Percentiles rank a stretch among this genome's conserved stretches.
phyloP scores from a whole-genome alignment of 64 coral and sea anemone genomes.

The Montipora foliosa region DNA sequence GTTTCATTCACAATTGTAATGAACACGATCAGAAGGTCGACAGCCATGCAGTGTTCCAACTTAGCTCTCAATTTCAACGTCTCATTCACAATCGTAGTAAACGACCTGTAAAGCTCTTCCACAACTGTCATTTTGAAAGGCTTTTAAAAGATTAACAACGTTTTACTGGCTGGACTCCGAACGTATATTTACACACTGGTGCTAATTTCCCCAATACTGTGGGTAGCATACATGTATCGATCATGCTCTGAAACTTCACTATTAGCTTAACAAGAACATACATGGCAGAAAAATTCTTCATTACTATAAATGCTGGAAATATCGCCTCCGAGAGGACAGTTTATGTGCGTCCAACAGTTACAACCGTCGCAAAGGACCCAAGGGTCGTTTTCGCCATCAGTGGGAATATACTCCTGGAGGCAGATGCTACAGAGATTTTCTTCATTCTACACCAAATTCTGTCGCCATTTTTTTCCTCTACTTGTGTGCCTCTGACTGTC shows the following conservation, averaged over 20 bases:
- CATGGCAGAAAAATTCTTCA: conserved; percentile 51
- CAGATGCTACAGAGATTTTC: conserved; percentile 52
- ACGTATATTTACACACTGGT: background rate
- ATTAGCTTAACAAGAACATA: background rate
- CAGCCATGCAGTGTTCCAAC: no score
- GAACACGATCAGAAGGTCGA: background rate
- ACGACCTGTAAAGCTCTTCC: background rate
- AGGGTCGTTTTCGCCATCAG: background rate
- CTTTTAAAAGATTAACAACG: background rate
- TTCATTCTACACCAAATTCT: conserved; percentile 5
- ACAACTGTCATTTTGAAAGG: background rate
- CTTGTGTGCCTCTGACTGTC: background rate
- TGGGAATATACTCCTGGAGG: conserved; percentile 20
- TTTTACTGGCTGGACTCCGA: background rate
- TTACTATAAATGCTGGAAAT: conserved; percentile 32
- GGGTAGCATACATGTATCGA: background rate
- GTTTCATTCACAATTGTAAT: background rate
- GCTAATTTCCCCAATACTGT: no score
- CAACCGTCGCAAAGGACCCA: background rate
- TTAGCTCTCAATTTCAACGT: no score
- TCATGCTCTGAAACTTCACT: no score
- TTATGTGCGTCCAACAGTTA: conserved; percentile 54
- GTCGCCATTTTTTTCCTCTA: conserved; percentile 27
- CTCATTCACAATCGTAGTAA: background rate
- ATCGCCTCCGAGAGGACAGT: conserved; percentile 47